A percentile compares a stretch with the other conserved stretches of the same genome.
Conservation (phyloP, 2,888 invertebrate genomes). For the Bugulina stolonifera region DNA sequence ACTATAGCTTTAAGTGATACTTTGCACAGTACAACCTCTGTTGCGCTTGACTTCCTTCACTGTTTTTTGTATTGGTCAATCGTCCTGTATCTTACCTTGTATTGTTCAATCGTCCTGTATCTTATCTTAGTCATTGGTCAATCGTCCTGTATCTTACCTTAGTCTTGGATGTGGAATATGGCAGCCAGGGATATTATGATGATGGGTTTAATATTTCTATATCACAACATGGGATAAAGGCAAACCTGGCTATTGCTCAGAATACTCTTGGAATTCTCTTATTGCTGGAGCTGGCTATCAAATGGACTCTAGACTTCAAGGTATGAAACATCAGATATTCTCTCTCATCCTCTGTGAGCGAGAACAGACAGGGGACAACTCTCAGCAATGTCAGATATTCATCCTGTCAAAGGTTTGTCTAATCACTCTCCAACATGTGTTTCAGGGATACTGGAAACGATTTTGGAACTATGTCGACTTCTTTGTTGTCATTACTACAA, state of each 20-base stretch:
- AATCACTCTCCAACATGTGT: no score
- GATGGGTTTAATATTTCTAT: not conserved
- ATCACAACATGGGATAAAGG: not conserved
- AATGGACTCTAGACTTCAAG: conserved; percentile 9
- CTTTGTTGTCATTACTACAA: conserved; percentile 15
- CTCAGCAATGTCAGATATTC: no score
- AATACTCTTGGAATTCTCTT: not conserved
- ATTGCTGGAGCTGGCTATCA: not conserved
- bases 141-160: not conserved
- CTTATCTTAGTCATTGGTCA: no score
- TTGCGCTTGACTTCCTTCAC: no score
- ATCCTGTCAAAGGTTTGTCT: no score
- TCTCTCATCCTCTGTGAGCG: no score
- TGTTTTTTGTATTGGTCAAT: no score
- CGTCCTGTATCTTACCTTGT: not conserved
- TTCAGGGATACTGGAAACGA: conserved; percentile 14
- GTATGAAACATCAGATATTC: no score
- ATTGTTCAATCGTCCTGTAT: not conserved
- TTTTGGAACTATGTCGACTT: conserved; percentile 26
- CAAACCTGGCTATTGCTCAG: conserved; percentile 13
- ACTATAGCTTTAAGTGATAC: no score
- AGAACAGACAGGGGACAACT: no score
- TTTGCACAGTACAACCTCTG: no score
- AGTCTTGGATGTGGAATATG: conserved; percentile 21
- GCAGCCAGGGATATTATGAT: not conserved